Percentiles rank a stretch among this genome's conserved stretches.
These are phyloP conservation scores for Pachyuromys duprasi DNA, from an alignment of 2,797 vertebrate species.

Conservation along the genomic window DNA sequence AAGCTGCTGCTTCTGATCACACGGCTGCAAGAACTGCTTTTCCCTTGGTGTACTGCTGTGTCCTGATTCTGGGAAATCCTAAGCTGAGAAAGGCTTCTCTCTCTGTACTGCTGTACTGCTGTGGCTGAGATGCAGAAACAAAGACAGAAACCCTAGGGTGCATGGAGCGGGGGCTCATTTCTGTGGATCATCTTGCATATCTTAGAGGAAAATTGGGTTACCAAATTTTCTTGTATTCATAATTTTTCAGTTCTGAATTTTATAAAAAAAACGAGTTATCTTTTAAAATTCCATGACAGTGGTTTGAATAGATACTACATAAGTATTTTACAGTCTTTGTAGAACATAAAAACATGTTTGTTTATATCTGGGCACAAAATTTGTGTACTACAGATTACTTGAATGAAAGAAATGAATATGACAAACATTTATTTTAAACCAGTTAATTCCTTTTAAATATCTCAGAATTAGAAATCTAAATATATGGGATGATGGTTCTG, in stretches of 20 bases:
- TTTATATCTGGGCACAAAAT: no score
- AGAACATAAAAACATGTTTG: background rate
- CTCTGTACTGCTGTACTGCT: background rate
- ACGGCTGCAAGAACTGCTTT: background rate
- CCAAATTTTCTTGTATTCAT: background rate
- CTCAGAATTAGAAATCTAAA: background rate
- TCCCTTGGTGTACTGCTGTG: background rate
- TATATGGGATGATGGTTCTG: background rate
- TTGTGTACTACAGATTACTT: background rate
- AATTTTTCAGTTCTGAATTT: background rate
- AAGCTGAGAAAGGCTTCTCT: conserved; percentile 38
- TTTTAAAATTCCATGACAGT: background rate
- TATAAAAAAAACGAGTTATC: background rate
- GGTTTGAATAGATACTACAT: background rate
- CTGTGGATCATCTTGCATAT: background rate
- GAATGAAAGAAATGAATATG: background rate
- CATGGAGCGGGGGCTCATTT: background rate
- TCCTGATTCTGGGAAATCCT: conserved; percentile 28
- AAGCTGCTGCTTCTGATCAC: fast-evolving
- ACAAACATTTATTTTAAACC: background rate
- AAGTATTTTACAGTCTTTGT: background rate
- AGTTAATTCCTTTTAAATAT: background rate
- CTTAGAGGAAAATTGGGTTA: background rate
- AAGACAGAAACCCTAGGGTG: background rate
- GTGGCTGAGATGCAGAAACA: background rate